phyloP scores from a whole-genome alignment of 23 tunicate genomes.

The Ciona savignyi region DNA sequence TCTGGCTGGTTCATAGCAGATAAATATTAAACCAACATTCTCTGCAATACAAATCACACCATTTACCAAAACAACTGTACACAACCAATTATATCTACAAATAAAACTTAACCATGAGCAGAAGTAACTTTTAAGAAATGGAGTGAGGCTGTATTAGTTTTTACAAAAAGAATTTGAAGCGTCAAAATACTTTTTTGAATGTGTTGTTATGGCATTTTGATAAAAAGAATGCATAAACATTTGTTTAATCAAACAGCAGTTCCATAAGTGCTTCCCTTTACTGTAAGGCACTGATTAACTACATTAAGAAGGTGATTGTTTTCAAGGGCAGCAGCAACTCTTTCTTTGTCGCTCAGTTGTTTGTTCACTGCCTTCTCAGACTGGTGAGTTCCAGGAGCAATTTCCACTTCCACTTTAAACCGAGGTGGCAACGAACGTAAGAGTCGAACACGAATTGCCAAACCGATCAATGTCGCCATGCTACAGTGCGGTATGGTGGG shows the following conservation, averaged over 20 bases:
- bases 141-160: no score
- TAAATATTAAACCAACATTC: no score
- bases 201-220: not conserved
- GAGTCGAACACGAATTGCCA: slow-evolving; percentile 83
- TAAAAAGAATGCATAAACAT: no score
- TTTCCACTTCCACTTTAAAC: slow-evolving; percentile 77
- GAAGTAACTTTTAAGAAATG: no score
- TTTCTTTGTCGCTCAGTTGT: slow-evolving; percentile 94
- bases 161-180: no score
- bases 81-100: no score
- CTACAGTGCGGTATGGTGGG: slow-evolving; percentile 98
- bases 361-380: slow-evolving; percentile 89
- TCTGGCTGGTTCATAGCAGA: not conserved
- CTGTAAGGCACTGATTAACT: slow-evolving; percentile 88
- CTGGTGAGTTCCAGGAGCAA: slow-evolving; percentile 84
- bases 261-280: slow-evolving; percentile 23
- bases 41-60: no score
- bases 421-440: slow-evolving; percentile 80
- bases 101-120: no score
- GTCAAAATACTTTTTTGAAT: no score
- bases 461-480: slow-evolving; percentile 97
- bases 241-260: slow-evolving; percentile 10
- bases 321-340: slow-evolving; percentile 99
- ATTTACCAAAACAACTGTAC: no score
- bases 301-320: slow-evolving; percentile 71